Conservation (phyloP, 2,888 invertebrate genomes). For the Dusona sp. region DNA sequence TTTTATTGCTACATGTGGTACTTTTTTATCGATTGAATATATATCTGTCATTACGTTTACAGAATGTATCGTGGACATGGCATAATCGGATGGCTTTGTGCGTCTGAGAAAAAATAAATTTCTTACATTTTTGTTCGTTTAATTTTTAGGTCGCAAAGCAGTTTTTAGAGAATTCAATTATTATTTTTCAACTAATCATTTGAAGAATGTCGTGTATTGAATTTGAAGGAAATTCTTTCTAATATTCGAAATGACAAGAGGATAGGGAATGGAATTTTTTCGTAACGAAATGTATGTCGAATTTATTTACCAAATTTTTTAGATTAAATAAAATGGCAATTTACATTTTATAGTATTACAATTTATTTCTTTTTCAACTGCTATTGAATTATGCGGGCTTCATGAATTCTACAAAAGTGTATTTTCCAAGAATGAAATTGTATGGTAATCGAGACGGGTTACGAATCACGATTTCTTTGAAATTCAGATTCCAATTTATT, state of each 20-base stretch:
- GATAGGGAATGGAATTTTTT: not conserved
- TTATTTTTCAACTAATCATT: too few relatives aligned
- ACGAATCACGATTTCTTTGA: not conserved
- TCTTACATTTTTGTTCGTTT: not conserved
- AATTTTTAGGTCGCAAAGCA: too few relatives aligned
- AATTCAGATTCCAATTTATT: not conserved
- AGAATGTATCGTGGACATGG: not conserved
- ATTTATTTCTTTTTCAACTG: not conserved
- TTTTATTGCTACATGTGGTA: not conserved
- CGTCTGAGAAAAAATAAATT: slow-evolving; percentile 2
- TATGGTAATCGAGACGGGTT: not conserved
- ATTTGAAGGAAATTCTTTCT: not conserved
- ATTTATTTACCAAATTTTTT: not conserved
- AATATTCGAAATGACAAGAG: not conserved
- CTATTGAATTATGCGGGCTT: not conserved
- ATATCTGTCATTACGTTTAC: not conserved
- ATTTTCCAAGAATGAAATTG: not conserved
- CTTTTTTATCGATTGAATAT: slow-evolving; percentile 4
- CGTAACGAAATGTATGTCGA: not conserved
- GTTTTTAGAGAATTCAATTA: not conserved
- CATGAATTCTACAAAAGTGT: not conserved
- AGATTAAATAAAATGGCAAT: not conserved
- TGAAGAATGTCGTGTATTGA: too few relatives aligned
- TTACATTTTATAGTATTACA: not conserved
- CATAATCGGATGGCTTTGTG: not conserved